Base-by-base conservation (phyloP, 2,797 vertebrate species). In the Lindbergichthys nudifrons region DNA sequence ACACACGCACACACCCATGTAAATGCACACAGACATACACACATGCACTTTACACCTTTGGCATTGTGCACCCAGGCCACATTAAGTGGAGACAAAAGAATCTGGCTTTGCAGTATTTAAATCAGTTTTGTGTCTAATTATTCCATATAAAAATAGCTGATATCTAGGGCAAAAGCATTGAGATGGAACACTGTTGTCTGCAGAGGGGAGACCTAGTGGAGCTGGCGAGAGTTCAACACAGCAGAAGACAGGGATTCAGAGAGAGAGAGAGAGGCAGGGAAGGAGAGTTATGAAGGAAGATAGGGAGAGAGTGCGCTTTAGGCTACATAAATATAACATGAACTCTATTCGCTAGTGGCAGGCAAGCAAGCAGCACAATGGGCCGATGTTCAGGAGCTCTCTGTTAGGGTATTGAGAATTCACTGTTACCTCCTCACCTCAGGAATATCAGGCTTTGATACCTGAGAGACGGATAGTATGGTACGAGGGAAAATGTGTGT, bases 251-350 rank as follows among this genome's bases (percentile, higher is more conserved):
- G 68, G 63, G 65, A 77, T 65, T 56, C 73, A 66, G 67, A 61
- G 42, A 46, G 46, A 88, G 64, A 52, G 65, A 59, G 61, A 75
- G 66, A 60, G 77, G 52, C 47, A 54, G 70, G 57, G 83, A 84
- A 73, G 59, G 69, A 73, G 53, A 69, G 63, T 52, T 48, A 81
- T 75, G 57, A 69, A 81, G 68, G 65, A 77, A 82, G 67, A 80
- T 63, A 51, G 66, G 65, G 81, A 90, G 88, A 80, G 82, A 91
- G 85, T 79, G 75, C 65, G 92, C 93, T 94, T 93, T 91, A 92
- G 94, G 94, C 92, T 82, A 92, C 90, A 94, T 94, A 92, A 94
- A 95, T 94, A 94, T 93, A 93, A 94, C 90, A 95, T 94, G 92
- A 94, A 94, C 87, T 91, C 77, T 83, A 87, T 83, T 79, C 78